A percentile compares a stretch with the other conserved stretches of the same genome.
Evolutionary conservation across 2,888 invertebrate species (phyloP).

Genomic region (Mantis religiosa): DNA sequence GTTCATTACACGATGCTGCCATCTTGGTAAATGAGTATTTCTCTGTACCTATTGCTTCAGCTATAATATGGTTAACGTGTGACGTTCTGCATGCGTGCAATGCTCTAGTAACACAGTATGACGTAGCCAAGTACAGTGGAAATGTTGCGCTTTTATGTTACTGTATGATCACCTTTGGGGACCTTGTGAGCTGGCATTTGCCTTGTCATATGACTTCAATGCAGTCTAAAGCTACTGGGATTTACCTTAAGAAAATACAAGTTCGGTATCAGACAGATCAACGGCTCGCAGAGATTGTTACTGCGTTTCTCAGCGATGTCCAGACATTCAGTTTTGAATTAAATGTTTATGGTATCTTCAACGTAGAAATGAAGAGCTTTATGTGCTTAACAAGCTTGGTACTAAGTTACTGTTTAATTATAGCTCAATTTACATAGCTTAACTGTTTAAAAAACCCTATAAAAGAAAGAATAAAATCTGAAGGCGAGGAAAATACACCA

Average conservation of each 20-base stretch:
- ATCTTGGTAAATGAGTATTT: neutral
- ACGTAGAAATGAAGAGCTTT: neutral
- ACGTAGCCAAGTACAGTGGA: too few species aligned
- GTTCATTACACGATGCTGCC: neutral
- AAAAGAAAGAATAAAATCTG: too few species aligned
- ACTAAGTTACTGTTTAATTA: neutral
- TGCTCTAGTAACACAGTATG: neutral
- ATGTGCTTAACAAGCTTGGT: neutral
- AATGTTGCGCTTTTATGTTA: neutral
- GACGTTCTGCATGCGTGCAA: neutral
- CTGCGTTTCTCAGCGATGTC: neutral
- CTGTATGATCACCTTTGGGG: neutral
- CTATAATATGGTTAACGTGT: neutral
- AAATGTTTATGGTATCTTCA: neutral
- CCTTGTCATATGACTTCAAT: neutral
- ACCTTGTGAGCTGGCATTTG: neutral
- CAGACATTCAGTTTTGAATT: neutral
- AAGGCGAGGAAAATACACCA: too few species aligned
- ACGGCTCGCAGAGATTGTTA: neutral
- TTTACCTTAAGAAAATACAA: neutral
- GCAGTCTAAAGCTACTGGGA: neutral
- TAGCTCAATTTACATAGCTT: neutral
- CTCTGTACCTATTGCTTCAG: neutral
- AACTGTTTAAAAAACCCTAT: too few species aligned
- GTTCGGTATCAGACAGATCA: neutral